Evolutionary conservation across 2,113 vertebrate species (phyloP), one percentile per base, ranked within the genome.

Genomic region (Hyaena hyaena): DNA sequence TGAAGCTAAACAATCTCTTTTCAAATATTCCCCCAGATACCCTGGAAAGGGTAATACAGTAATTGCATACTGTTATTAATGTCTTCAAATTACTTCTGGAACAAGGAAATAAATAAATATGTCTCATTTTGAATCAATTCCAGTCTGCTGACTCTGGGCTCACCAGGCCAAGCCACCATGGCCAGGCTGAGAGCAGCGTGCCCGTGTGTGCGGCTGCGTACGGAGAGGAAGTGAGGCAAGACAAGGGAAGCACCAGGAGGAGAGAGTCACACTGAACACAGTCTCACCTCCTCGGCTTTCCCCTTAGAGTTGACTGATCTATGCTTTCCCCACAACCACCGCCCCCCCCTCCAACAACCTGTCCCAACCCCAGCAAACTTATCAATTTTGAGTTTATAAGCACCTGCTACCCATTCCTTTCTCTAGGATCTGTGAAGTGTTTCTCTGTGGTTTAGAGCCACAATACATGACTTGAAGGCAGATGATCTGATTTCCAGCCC

Each of bases 161-260:
- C 12, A n/a, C n/a, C 8, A 65, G 63, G 28, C 58, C 55, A 33
- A 48, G 28, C 50, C 23, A 1, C 63, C 0, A 0, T 26, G 24
- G 45, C 43, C 21, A 80, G 65, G 35, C 55, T 10, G 74, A 82
- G 7, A 50, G 24, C 82, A 65, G 19, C n/a, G 19, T 8, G 4
- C 4, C 43, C 5, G 24, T 58, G 43, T 23, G 39, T 4, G 2
- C 0, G 0, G 26, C 26, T 69, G 26, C 9, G 43, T 5, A 58
- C 12, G 10, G 19, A 48, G 50, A 26, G 43, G 24, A 19, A 19
- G 26, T 5, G 50, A 71, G 8, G 4, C n/a, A 17, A 58, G 76
- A 26, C 7, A 11, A 23, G 16, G 28, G 17, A 17, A 17, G 53
- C 71, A 10, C 16, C 12, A 15, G 17, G 26, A 28, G 8, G 61